Evolutionary conservation across 2,113 vertebrate species (phyloP).

Genomic region (Holacanthus passer): DNA sequence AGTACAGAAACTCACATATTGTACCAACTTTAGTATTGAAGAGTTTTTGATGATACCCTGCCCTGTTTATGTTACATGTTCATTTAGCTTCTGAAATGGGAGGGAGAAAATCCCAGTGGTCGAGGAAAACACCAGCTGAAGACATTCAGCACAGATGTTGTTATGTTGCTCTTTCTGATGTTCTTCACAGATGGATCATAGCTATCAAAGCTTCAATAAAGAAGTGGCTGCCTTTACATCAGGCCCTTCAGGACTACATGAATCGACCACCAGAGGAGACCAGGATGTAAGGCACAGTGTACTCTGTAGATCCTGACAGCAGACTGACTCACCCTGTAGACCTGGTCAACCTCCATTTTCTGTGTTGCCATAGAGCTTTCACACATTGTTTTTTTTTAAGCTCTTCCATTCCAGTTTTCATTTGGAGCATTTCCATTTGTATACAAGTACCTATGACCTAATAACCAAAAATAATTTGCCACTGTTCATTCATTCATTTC

Average conservation of each 20-base stretch:
- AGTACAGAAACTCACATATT: neutral
- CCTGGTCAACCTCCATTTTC: too few species aligned
- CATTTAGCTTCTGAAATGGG: neutral
- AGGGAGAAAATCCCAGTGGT: neutral
- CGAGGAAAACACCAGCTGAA: neutral
- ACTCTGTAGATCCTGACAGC: too few species aligned
- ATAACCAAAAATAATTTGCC: neutral
- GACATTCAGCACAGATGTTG: neutral
- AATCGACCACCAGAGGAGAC: constrained; percentile 88
- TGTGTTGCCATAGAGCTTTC: too few species aligned
- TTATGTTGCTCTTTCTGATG: neutral
- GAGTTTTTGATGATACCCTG: too few species aligned
- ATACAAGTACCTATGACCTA: neutral
- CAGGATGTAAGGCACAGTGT: constrained; percentile 84
- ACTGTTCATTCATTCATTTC: neutral
- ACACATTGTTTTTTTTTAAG: neutral
- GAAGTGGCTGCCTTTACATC: constrained; percentile 91
- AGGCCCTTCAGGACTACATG: constrained; percentile 91
- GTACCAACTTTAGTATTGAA: neutral
- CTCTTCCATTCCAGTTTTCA: neutral
- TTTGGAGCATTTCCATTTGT: neutral
- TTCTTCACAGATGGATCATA: constrained; percentile 88
- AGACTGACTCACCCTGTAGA: neutral
- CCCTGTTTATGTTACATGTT: too few species aligned
- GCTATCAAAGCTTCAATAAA: constrained; percentile 89